Base-by-base conservation (phyloP, 2,113 vertebrate species). In the Scalopus aquaticus region DNA sequence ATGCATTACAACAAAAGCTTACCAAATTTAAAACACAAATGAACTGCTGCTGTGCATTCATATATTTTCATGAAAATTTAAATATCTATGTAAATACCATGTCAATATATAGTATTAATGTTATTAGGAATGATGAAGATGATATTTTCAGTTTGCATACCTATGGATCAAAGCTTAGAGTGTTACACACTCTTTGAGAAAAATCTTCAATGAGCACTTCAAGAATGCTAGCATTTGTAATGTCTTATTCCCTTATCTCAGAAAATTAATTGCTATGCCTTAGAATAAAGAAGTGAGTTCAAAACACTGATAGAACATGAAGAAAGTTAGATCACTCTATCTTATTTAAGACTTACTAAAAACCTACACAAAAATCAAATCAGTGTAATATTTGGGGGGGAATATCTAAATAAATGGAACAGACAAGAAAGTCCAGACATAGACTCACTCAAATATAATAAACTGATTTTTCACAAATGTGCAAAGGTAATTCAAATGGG, bases 11-110 rank as follows among this genome's bases (percentile, higher is more conserved):
- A 77, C 12, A 82, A 12, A 28, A 81, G 15, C 77, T 93, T 83
- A 74, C 51, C 32, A 93, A 92, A 90, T 87, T 84, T 32, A 87
- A 91, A 90, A 78, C n/a, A 37, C 76, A 95, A 95, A 62, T 92
- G 19, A 92, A 62, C 46, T 69, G 20, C 7, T 89, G 51, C 22
- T 78, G 3, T 64, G 6, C 89, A 90, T 44, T 85, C 62, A 35
- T 56, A 78, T 83, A 80, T 42, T 62, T 92, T 93, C 30, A 67
- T 82, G 46, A 94, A 81, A 93, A 82, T 86, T 56, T 13, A 90
- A 95, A 73, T 69, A 56, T 32, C 6, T 46, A 72, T 12, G 65
- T 87, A 78, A 78, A 60, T 73, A 82, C 78, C 49, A 91, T 44
- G 17, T 6, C 60, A 86, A 85, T 51, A 77, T 67, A 30, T 81